Percentiles rank a stretch among this genome's conserved stretches.
Evolutionary conservation across 2,888 invertebrate species (phyloP).

Genomic region (Amphipoea lucens): DNA sequence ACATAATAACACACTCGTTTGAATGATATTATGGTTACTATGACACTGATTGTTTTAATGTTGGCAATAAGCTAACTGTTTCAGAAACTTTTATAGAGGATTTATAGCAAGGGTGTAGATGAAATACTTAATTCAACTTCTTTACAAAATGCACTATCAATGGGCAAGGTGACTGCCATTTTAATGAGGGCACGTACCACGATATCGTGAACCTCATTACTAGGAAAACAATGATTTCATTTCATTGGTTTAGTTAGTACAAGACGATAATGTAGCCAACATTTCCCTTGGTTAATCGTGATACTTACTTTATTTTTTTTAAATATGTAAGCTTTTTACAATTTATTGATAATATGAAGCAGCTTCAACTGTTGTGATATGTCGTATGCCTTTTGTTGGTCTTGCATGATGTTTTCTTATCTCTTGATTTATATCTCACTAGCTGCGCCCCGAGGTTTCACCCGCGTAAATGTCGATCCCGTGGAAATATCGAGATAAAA

Average conservation of each 20-base stretch:
- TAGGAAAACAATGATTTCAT: neutral
- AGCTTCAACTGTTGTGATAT: neutral
- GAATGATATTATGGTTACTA: too few species aligned
- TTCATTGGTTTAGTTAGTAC: neutral
- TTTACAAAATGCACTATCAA: slow-evolving; percentile 45
- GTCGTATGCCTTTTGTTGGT: neutral
- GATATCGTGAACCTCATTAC: neutral
- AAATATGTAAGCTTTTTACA: too few species aligned
- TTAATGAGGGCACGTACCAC: neutral
- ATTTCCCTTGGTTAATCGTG: slow-evolving; percentile 19
- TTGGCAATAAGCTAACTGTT: too few species aligned
- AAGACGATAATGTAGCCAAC: slow-evolving; percentile 9
- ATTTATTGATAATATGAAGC: neutral
- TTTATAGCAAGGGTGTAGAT: too few species aligned
- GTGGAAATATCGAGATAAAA: too few species aligned
- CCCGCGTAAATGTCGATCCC: too few species aligned
- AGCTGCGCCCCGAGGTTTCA: too few species aligned
- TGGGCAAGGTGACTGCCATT: slow-evolving; percentile 30
- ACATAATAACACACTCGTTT: too few species aligned
- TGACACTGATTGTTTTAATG: too few species aligned
- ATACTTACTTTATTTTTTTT: slow-evolving; percentile 19
- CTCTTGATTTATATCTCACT: neutral
- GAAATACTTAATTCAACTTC: slow-evolving; percentile 38
- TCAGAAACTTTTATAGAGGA: too few species aligned
- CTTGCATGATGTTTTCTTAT: neutral